A percentile compares a stretch with the other conserved stretches of the same genome.
Evolutionary conservation across 2,113 vertebrate species (phyloP).

Genomic region (Aldabrachelys gigantea): DNA sequence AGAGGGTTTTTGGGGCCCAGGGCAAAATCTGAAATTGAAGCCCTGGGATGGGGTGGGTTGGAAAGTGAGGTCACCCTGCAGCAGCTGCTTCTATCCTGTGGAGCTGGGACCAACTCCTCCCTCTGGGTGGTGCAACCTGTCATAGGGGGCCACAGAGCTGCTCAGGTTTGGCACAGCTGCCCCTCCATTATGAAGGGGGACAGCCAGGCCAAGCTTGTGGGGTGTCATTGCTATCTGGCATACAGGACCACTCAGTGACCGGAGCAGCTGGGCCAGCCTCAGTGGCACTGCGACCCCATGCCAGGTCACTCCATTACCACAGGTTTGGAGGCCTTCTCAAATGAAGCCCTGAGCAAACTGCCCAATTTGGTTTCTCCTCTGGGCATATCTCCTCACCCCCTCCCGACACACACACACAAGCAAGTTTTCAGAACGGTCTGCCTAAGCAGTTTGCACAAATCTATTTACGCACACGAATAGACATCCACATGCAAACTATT

Average conservation of each 20-base stretch:
- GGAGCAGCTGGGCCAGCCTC: background rate
- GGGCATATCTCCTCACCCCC: background rate
- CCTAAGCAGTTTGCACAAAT: rapidly evolving
- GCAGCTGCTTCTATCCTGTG: background rate
- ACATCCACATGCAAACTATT: rapidly evolving
- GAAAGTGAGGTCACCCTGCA: background rate
- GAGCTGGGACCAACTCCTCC: background rate
- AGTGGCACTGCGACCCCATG: too few relatives aligned
- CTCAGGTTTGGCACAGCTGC: background rate
- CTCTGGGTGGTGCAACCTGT: background rate
- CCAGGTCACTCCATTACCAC: background rate
- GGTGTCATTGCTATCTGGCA: background rate
- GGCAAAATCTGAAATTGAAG: background rate
- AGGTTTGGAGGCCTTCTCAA: background rate
- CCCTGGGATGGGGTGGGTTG: background rate
- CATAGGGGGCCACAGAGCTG: background rate
- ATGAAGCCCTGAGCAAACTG: background rate
- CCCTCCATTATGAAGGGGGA: background rate
- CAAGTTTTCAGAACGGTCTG: rapidly evolving
- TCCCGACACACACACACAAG: rapidly evolving
- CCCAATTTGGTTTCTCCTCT: too few relatives aligned
- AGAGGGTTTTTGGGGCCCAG: background rate
- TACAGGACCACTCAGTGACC: background rate
- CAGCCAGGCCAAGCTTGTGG: background rate
- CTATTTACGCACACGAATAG: background rate